Evolutionary conservation across 1,140 invertebrate species (phyloP).

Genomic region (Aphelenchoides fujianensis): DNA sequence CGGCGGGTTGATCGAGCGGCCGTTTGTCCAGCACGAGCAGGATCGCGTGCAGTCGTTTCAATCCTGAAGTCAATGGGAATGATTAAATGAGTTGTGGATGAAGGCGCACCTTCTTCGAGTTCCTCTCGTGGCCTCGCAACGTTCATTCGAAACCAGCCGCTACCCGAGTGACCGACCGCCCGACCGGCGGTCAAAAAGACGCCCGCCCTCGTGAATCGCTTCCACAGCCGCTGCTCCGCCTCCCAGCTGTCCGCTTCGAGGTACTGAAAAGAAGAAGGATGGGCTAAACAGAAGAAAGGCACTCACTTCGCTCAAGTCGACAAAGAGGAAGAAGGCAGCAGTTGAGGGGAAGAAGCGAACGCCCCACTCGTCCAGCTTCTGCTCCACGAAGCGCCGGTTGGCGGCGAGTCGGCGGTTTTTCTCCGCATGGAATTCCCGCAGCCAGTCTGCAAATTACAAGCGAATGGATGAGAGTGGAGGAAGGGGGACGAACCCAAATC

Average conservation of each 20-base stretch:
- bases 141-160: slow-evolving; percentile 31
- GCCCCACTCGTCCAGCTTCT: slow-evolving; percentile 23
- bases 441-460: slow-evolving; percentile 27
- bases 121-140: slow-evolving; percentile 16
- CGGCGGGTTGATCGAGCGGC: too few relatives aligned
- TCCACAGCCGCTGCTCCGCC: slow-evolving; percentile 33
- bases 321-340: slow-evolving; percentile 26
- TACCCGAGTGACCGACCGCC: slow-evolving; percentile 15
- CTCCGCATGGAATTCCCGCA: slow-evolving; percentile 22
- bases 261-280: slow-evolving; percentile 27
- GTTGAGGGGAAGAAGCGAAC: slow-evolving; percentile 15
- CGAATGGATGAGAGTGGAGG: too few relatives aligned
- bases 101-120: slow-evolving; percentile 36
- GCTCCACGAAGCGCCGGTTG: slow-evolving; percentile 24
- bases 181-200: slow-evolving; percentile 28
- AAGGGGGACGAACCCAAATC: slow-evolving; percentile 34
- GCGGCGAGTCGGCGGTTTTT: slow-evolving; percentile 26
- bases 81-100: too few relatives aligned
- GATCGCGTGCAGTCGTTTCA: slow-evolving; percentile 20
- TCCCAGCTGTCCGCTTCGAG: slow-evolving; percentile 26
- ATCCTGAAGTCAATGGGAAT: slow-evolving; percentile 15
- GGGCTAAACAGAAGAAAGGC: too few relatives aligned
- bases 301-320: slow-evolving; percentile 17
- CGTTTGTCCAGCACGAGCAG: slow-evolving; percentile 15
- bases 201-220: slow-evolving; percentile 30